These are phyloP conservation scores for Oscheius myriophilus DNA, from an alignment of 2,888 invertebrate species.

Conservation along the genomic window DNA sequence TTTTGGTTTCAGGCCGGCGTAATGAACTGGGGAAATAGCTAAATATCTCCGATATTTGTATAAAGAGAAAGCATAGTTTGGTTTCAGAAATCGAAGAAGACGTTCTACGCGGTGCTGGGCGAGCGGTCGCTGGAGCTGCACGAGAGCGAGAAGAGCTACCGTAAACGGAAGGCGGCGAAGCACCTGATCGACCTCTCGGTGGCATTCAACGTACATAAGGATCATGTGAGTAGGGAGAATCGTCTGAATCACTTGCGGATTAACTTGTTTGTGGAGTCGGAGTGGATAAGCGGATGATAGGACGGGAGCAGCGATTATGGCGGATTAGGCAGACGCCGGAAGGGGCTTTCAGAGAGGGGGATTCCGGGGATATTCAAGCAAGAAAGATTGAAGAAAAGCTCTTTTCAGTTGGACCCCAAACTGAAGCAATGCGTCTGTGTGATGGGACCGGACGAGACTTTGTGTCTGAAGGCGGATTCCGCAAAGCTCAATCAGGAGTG, in stretches of 20 bases:
- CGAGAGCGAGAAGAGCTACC: constrained; percentile 57
- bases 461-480: constrained; percentile 48
- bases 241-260: neutral
- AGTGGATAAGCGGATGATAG: constrained; percentile 3
- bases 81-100: constrained; percentile 56
- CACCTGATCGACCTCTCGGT: constrained; percentile 56
- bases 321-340: neutral
- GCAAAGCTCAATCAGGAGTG: constrained; percentile 41
- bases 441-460: constrained; percentile 59
- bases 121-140: constrained; percentile 60
- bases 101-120: constrained; percentile 51
- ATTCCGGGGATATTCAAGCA: neutral
- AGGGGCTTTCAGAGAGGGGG: neutral
- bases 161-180: constrained; percentile 47
- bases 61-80: too few species aligned
- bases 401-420: constrained; percentile 55
- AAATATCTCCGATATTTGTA: too few species aligned
- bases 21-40: too few species aligned
- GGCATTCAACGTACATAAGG: constrained; percentile 57
- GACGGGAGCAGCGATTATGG: neutral
- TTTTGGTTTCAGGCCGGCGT: too few species aligned
- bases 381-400: neutral
- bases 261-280: constrained; percentile 18
- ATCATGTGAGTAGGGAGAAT: constrained; percentile 38
- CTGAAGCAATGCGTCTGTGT: constrained; percentile 53